Evolutionary conservation across 1,140 invertebrate species (phyloP).

Genomic region (Holcopasites calliopsidis): DNA sequence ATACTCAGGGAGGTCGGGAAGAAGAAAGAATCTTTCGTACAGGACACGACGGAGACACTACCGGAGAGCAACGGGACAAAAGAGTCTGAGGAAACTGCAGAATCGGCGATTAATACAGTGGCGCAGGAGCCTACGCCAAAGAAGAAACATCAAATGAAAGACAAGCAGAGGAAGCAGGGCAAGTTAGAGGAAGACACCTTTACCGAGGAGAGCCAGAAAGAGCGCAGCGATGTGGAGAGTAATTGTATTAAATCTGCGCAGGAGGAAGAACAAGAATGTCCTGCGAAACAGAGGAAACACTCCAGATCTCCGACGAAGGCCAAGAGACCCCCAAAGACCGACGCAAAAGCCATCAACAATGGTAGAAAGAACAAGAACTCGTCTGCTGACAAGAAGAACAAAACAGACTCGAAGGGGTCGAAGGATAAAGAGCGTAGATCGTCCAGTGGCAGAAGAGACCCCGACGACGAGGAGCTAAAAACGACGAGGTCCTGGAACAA

Average conservation of each 20-base stretch:
- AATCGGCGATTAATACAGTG: not conserved
- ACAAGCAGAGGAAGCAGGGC: constrained; percentile 33
- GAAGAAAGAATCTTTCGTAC: constrained; percentile 56
- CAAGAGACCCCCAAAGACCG: constrained; percentile 27
- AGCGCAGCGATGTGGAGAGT: not conserved
- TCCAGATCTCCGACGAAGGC: constrained; percentile 34
- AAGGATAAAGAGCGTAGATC: constrained; percentile 67
- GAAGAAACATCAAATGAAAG: constrained; percentile 55
- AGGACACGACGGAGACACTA: not conserved
- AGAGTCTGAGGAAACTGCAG: not conserved
- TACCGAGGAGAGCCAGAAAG: not conserved
- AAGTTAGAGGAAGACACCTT: constrained; percentile 8
- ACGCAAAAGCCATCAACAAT: constrained; percentile 26
- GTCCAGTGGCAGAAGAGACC: constrained; percentile 58
- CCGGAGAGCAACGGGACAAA: not conserved
- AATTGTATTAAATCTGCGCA: constrained; percentile 2
- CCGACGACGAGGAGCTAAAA: constrained; percentile 74
- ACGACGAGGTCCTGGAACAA: constrained; percentile 77
- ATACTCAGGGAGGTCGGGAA: constrained; percentile 75
- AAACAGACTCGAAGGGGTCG: constrained; percentile 38
- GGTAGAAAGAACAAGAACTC: constrained; percentile 41
- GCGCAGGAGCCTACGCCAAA: constrained; percentile 5
- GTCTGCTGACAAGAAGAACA: constrained; percentile 48
- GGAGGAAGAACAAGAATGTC: constrained; percentile 1
- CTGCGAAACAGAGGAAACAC: constrained; percentile 41